Evolutionary conservation across 2,888 invertebrate genomes (phyloP).

Genomic region (Acanthacorydalis orientalis): DNA sequence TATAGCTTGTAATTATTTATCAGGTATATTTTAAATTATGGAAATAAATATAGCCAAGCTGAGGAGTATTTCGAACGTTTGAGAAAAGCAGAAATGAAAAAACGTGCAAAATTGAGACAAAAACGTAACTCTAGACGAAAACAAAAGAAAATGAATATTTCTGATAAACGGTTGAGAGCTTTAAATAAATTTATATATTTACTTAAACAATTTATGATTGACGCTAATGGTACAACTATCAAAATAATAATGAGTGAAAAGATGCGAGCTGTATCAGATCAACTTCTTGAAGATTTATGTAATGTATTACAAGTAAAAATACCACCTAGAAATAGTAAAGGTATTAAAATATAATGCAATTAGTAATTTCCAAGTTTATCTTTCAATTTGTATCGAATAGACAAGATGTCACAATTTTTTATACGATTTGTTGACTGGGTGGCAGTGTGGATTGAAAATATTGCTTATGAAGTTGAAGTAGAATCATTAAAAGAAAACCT

Average conservation of each 20-base stretch:
- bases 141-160: conserved; percentile 12
- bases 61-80: conserved; percentile 38
- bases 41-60: conserved; percentile 27
- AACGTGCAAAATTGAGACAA: conserved; percentile 8
- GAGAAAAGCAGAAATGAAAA: conserved; percentile 10
- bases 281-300: conserved; percentile 36
- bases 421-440: conserved; percentile 22
- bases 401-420: conserved; percentile 13
- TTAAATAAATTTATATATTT: conserved; percentile 12
- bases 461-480: conserved; percentile 22
- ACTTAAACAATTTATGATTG: conserved; percentile 15
- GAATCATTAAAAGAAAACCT: conserved; percentile 17
- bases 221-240: conserved; percentile 19
- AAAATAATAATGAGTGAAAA: conserved; percentile 38
- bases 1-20: not conserved
- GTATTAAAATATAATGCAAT: conserved; percentile 4
- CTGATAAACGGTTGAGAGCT: conserved; percentile 10
- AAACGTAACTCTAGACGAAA: conserved; percentile 13
- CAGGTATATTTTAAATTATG: not conserved
- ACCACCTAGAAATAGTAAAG: conserved; percentile 54
- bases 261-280: conserved; percentile 36
- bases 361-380: not conserved
- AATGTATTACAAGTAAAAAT: conserved; percentile 74
- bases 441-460: conserved; percentile 21
- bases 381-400: not conserved